phyloP scores from a whole-genome alignment of 2,113 vertebrate genomes.

The Tiliqua scincoides region DNA sequence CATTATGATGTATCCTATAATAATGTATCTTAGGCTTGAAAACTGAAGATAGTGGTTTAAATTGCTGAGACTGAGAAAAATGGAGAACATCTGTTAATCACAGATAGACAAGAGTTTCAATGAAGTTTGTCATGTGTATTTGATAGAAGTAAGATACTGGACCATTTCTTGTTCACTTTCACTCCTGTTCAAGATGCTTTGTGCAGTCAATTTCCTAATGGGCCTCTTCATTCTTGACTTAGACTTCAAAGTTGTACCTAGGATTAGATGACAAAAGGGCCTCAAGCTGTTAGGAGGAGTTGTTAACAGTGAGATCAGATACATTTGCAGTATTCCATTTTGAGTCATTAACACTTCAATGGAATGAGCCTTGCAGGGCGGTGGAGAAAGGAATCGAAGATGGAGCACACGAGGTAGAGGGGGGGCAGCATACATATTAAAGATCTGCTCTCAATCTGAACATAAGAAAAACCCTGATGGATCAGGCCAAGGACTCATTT shows the following conservation, averaged over 20 bases:
- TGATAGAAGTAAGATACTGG: constrained; percentile 63
- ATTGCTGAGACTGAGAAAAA: constrained; percentile 78
- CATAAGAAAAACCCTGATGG: no score
- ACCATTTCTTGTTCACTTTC: constrained; percentile 47
- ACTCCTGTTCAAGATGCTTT: neutral
- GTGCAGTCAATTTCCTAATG: neutral
- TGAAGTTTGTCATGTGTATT: constrained; percentile 77
- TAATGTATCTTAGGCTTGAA: constrained; percentile 83
- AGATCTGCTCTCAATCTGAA: neutral
- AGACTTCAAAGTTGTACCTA: neutral
- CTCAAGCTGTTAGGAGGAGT: no score
- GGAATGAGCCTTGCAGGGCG: neutral
- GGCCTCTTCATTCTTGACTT: neutral
- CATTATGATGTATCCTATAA: constrained; percentile 83
- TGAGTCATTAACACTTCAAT: neutral
- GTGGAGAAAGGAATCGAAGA: neutral
- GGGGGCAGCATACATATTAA: neutral
- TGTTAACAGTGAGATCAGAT: no score
- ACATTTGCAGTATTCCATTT: neutral
- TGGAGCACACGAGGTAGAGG: neutral
- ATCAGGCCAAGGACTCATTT: no score
- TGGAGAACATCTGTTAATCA: constrained; percentile 80
- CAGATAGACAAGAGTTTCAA: constrained; percentile 78
- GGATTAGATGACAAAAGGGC: no score
- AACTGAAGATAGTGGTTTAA: constrained; percentile 80